These are phyloP conservation scores for Manis javanica DNA, from an alignment of 2,797 vertebrate species.

Conservation along the genomic window DNA sequence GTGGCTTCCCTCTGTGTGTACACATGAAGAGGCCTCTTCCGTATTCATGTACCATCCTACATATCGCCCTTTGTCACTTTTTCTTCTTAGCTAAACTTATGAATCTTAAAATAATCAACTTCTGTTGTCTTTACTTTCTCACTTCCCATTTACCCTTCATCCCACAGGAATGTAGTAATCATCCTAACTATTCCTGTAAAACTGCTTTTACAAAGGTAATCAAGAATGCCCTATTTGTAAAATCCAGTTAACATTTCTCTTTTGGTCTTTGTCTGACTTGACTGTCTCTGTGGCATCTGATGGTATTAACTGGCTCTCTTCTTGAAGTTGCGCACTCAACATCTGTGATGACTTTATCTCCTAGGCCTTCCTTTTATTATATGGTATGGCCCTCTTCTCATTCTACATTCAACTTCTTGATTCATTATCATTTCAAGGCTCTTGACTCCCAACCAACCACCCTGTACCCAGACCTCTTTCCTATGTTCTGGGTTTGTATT, in stretches of 20 bases:
- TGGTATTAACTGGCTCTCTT: background rate
- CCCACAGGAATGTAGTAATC: background rate
- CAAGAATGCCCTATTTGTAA: background rate
- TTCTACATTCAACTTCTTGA: background rate
- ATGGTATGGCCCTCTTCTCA: background rate
- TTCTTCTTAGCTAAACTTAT: slow-evolving; percentile 25
- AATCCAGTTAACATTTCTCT: background rate
- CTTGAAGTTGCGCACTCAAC: background rate
- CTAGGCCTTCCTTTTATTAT: background rate
- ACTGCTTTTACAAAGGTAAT: background rate
- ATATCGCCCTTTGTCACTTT: background rate
- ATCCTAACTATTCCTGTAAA: background rate
- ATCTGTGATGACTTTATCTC: background rate
- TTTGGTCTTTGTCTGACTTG: background rate
- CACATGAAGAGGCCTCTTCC: background rate
- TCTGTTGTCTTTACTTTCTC: slow-evolving; percentile 1
- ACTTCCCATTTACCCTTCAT: slow-evolving; percentile 22
- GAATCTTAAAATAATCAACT: slow-evolving; percentile 47
- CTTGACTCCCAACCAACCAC: background rate
- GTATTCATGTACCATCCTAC: background rate
- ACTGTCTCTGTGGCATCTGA: background rate
- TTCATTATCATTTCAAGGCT: background rate
- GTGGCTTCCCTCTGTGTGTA: background rate
- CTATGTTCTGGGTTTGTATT: background rate
- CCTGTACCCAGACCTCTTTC: background rate